Conservation (phyloP, 2,797 vertebrate genomes). For the Galagoides demidoff region DNA sequence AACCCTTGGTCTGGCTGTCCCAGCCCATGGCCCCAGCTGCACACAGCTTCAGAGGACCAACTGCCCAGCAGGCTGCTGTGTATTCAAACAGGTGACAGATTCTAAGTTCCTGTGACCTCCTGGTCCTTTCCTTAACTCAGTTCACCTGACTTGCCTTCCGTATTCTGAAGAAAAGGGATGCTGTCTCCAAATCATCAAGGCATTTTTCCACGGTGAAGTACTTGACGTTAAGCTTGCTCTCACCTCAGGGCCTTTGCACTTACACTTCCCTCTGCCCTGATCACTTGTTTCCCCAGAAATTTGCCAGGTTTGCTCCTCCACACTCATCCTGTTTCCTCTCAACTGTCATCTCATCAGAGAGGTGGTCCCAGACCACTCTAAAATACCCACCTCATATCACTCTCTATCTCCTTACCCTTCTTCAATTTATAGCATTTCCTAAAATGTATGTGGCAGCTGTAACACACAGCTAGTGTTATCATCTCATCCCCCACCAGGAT, state of each 20-base stretch:
- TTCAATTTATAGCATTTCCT: not conserved
- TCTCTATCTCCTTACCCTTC: too few relatives aligned
- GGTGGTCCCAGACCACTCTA: not conserved
- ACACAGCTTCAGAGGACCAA: rapidly evolving
- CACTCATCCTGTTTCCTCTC: not conserved
- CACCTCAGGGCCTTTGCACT: not conserved
- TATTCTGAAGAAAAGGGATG: not conserved
- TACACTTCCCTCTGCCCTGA: not conserved
- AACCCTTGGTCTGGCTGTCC: too few relatives aligned
- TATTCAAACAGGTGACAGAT: not conserved
- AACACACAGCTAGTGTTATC: not conserved
- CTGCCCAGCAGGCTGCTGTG: rapidly evolving
- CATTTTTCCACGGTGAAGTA: not conserved
- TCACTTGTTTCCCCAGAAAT: not conserved
- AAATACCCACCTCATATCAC: not conserved
- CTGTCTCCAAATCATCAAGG: not conserved
- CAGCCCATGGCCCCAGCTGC: rapidly evolving
- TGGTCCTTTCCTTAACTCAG: not conserved
- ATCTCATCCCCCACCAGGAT: not conserved
- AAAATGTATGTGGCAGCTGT: not conserved
- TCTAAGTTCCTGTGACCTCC: not conserved
- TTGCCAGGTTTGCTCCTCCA: not conserved
- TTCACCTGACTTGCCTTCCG: not conserved
- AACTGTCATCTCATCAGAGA: not conserved
- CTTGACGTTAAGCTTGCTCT: not conserved